phyloP scores from a whole-genome alignment of 23 tunicate genomes.

The Trididemnum miniatum region DNA sequence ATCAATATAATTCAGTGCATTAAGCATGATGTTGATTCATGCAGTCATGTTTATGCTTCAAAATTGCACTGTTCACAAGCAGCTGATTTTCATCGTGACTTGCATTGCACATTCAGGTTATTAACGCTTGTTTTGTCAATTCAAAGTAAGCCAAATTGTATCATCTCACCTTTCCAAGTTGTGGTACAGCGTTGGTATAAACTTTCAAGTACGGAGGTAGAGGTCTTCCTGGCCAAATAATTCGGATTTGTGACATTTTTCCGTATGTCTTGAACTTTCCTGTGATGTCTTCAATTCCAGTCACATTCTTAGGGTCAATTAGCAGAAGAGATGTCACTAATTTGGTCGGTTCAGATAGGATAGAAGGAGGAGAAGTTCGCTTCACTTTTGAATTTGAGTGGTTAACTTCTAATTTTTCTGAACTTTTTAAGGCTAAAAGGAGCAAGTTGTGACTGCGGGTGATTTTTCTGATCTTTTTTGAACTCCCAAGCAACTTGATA shows the following conservation, averaged over 20 bases:
- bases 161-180: constrained; percentile 66
- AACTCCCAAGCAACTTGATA: constrained; percentile 50
- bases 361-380: constrained; percentile 28
- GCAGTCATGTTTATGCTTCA: too few species aligned
- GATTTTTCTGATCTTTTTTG: constrained; percentile 45
- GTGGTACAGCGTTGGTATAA: constrained; percentile 48
- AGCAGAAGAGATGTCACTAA: constrained; percentile 27
- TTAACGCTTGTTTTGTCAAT: too few species aligned
- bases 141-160: too few species aligned
- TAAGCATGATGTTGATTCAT: too few species aligned
- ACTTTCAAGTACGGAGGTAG: constrained; percentile 52
- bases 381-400: constrained; percentile 44
- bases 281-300: constrained; percentile 43
- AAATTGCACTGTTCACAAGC: too few species aligned
- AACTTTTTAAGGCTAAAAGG: constrained; percentile 37
- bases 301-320: constrained; percentile 13
- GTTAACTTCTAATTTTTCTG: constrained; percentile 44
- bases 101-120: too few species aligned
- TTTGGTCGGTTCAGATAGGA: constrained; percentile 1
- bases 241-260: constrained; percentile 52
- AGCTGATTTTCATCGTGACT: too few species aligned
- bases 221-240: constrained; percentile 47
- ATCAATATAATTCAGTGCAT: too few species aligned
- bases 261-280: constrained; percentile 50
- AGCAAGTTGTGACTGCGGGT: constrained; percentile 37